Percentiles rank a stretch among this genome's conserved stretches.
Conservation (phyloP, 2,888 invertebrate genomes). For the Dasysyrphus tricinctus region DNA sequence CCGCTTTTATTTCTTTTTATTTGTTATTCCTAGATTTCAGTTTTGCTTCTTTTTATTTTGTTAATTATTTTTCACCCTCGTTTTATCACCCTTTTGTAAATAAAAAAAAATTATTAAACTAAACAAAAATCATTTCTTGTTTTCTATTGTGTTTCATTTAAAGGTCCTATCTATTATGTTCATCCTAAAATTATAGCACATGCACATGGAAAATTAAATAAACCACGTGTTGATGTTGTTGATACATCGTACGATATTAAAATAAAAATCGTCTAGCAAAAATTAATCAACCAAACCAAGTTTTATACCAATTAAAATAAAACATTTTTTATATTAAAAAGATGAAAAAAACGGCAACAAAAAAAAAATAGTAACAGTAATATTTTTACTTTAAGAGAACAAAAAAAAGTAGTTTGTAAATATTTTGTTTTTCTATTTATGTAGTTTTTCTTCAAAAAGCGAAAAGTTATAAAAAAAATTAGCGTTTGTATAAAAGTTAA, state of each 20-base stretch:
- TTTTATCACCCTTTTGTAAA: constrained; percentile 26
- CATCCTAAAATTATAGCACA: constrained; percentile 82
- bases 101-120: constrained; percentile 37
- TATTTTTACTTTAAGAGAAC: constrained; percentile 34
- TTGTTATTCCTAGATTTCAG: not conserved
- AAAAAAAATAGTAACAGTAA: constrained; percentile 22
- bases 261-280: constrained; percentile 83
- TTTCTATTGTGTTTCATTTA: constrained; percentile 71
- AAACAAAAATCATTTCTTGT: constrained; percentile 53
- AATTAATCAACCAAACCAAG: constrained; percentile 11
- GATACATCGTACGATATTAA: constrained; percentile 83
- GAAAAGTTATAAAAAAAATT: not conserved
- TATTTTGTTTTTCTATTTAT: constrained; percentile 11
- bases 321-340: constrained; percentile 66
- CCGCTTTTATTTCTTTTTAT: not conserved
- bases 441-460: not conserved
- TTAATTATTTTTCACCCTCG: not conserved
- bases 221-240: constrained; percentile 80
- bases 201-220: constrained; percentile 81
- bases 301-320: constrained; percentile 49
- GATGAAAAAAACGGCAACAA: constrained; percentile 1
- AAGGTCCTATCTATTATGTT: constrained; percentile 81
- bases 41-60: not conserved
- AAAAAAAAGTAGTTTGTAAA: constrained; percentile 31
- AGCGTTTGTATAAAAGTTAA: constrained; percentile 26